A percentile compares a stretch with the other conserved stretches of the same genome.
Conservation (phyloP, 2,113 vertebrate genomes). For the Serinus canaria region DNA sequence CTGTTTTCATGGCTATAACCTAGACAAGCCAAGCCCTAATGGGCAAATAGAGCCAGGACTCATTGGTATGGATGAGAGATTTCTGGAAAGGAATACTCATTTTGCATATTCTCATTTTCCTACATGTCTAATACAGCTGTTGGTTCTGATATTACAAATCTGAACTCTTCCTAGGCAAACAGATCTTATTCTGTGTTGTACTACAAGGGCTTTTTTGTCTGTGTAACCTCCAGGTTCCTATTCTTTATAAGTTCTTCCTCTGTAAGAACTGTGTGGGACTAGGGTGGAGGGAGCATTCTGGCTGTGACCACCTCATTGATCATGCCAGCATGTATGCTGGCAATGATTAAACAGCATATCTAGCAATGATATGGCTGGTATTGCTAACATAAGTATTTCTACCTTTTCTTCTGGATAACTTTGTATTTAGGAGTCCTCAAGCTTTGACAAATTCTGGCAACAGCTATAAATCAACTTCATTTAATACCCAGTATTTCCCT, state of each 20-base stretch:
- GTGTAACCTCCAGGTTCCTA: neutral
- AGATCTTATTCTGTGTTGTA: neutral
- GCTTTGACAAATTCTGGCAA: constrained; percentile 50
- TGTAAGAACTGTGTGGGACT: neutral
- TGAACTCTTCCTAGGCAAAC: neutral
- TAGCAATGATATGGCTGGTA: neutral
- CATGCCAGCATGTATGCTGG: neutral
- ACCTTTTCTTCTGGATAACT: neutral
- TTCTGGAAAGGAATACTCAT: neutral
- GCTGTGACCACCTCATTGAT: neutral
- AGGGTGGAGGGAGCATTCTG: neutral
- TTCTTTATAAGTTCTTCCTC: neutral
- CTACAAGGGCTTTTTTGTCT: neutral
- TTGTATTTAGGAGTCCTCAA: neutral
- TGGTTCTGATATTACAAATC: neutral
- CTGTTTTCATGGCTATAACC: neutral
- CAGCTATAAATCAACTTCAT: constrained; percentile 35
- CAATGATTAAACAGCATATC: neutral
- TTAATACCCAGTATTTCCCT: constrained; percentile 43
- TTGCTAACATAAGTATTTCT: neutral
- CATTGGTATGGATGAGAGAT: neutral
- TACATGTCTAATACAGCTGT: neutral
- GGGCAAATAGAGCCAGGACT: neutral
- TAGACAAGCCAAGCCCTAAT: neutral
- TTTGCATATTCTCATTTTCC: neutral